A percentile compares a stretch with the other conserved stretches of the same genome.
phyloP scores from a whole-genome alignment of 2,113 vertebrate genomes.

The Egretta garzetta region DNA sequence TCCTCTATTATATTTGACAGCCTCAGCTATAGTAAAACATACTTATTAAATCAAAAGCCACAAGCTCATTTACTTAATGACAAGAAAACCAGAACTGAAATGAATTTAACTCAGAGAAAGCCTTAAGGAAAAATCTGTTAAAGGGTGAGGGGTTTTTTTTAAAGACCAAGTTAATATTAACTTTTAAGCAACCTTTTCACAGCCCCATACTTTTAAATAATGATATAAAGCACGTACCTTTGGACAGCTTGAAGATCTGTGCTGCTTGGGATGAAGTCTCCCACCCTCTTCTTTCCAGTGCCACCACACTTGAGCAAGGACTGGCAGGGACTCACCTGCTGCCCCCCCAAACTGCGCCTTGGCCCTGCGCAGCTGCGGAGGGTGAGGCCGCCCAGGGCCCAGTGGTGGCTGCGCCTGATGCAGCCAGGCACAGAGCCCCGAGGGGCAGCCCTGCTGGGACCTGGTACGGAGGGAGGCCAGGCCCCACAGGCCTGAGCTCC shows the following conservation, averaged over 20 bases:
- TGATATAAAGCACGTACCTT: background rate
- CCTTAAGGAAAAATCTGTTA: background rate
- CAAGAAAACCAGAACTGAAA: background rate
- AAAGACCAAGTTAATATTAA: background rate
- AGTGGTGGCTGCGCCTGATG: rapidly evolving
- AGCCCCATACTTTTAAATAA: rapidly evolving
- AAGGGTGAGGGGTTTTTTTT: background rate
- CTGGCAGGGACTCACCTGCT: background rate
- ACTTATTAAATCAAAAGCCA: background rate
- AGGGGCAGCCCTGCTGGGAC: background rate
- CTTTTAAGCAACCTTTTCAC: background rate
- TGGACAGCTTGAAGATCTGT: background rate
- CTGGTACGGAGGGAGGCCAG: background rate
- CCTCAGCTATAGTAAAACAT: background rate
- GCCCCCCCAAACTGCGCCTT: rapidly evolving
- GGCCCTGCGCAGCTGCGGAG: background rate
- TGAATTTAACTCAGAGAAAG: background rate
- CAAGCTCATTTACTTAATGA: background rate
- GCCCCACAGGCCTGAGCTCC: background rate
- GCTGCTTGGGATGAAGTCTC: background rate
- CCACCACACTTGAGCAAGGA: rapidly evolving
- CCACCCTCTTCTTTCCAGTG: background rate
- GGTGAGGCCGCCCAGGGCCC: background rate
- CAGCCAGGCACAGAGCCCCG: background rate
- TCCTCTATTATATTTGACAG: background rate